Base-by-base conservation (phyloP, 2,888 invertebrate species). In the Scaeva pyrastri region DNA sequence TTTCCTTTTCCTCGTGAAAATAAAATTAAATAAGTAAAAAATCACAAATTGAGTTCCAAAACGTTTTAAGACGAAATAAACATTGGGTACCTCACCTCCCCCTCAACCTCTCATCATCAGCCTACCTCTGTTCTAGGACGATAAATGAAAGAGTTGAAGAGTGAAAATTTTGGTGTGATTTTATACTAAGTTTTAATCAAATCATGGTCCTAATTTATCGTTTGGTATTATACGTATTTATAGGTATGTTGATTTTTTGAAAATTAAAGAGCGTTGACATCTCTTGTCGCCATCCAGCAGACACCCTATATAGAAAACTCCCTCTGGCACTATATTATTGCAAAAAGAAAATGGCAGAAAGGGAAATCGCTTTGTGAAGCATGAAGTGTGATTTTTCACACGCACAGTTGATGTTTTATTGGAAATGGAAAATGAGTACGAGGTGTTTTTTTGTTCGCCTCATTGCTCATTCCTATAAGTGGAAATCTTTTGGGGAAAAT, bases 191-290 rank as follows among this genome's bases (percentile, higher is more conserved):
- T 81, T 62, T 70, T 36, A 62, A 62, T 60, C 74, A 70, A 75
- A 81, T 81, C 68, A 81, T 81, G 52, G 14, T 43, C 11, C 75
- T 81, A 70, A 81, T 81, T 81, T 81, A 75, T 75, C 39, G 68
- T 75, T 56, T 60, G 55, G 68, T 70, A 70, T 68, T 45, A 41
- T 31, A 31, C 31, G 6, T 31, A 31, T 31, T 5, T 31, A n/a
- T n/a, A n/a, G n/a, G 26, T 26, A 7, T 55, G 55, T 26, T 75
- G 55, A 36, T 70, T 62, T 66, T 70, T 66, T 19, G 26, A 26
- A 60, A 43, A 56, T 74, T 58, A 26, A 43, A 43, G 52, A 21
- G 55, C 39, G 41, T 12, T 50, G 66, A 58, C 58, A 62, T 19
- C 23, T 19, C 2, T 7, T 2, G 48, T 19, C 39, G 31, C 31